These are phyloP conservation scores for Urosaurus nigricauda DNA, from an alignment of 2,797 vertebrate genomes.

Conservation along the genomic window DNA sequence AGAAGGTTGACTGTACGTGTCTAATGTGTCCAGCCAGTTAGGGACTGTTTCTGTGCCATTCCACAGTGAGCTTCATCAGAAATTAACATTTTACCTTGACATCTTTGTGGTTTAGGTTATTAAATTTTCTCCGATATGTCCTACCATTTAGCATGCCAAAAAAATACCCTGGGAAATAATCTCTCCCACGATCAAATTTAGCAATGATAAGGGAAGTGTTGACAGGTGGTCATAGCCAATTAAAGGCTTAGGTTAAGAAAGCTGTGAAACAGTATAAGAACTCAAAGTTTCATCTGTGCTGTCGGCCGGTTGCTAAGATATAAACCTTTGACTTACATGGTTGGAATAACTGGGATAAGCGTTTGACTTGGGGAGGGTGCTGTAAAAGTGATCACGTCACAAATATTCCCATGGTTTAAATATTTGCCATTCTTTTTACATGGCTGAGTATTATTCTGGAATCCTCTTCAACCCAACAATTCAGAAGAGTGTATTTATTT, in stretches of 20 bases:
- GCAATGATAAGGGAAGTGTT: constrained; percentile 10
- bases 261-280: constrained; percentile 14
- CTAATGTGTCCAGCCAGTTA: too few species aligned
- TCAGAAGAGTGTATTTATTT: constrained; percentile 29
- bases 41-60: not conserved
- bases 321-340: constrained; percentile 24
- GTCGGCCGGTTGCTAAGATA: constrained; percentile 43
- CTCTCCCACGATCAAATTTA: constrained; percentile 5
- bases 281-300: constrained; percentile 50
- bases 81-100: not conserved
- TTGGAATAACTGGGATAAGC: constrained; percentile 28
- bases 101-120: not conserved
- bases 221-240: constrained; percentile 34
- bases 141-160: not conserved
- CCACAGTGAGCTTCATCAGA: not conserved
- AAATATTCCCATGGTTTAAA: constrained; percentile 37
- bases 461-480: constrained; percentile 17
- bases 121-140: not conserved
- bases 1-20: too few species aligned
- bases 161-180: constrained; percentile 6
- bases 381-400: constrained; percentile 5
- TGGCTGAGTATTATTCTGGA: constrained; percentile 9
- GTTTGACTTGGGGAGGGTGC: constrained; percentile 32
- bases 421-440: constrained; percentile 24
- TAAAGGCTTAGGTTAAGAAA: constrained; percentile 36